Evolutionary conservation across 2,113 vertebrate genomes (phyloP).

Genomic region (Lethenteron camtschaticum): DNA sequence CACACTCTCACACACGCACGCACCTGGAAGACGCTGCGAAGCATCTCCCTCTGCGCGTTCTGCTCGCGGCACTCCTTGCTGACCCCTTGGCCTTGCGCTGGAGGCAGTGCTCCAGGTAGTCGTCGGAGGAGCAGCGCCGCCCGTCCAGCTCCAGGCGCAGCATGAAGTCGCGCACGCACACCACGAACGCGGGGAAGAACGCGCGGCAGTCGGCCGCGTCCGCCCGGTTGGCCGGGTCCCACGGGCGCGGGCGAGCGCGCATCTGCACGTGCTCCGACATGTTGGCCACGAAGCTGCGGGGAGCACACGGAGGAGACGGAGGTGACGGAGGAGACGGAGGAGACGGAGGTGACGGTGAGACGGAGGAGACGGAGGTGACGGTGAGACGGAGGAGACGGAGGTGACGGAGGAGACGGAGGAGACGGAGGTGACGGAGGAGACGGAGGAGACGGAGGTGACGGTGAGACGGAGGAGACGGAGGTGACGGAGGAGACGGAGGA

Average conservation of each 20-base stretch:
- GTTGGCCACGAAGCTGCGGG: slow-evolving; percentile 1
- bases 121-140: not conserved
- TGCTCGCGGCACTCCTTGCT: not conserved
- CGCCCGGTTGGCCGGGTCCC: not conserved
- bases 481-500: not conserved
- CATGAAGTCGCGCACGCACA: not conserved
- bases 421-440: not conserved
- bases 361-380: not conserved
- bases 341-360: not conserved
- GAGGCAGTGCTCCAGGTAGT: slow-evolving; percentile 1
- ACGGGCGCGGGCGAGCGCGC: not conserved
- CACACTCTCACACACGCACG: no score
- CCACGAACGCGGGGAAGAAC: not conserved
- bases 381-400: not conserved
- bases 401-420: not conserved
- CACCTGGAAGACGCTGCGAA: not conserved
- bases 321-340: not conserved
- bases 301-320: not conserved
- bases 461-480: not conserved
- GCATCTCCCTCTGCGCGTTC: not conserved
- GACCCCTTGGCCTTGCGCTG: not conserved
- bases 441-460: no score
- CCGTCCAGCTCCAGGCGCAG: not conserved
- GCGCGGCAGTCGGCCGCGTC: not conserved
- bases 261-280: not conserved